Evolutionary conservation across 2,797 vertebrate species (phyloP), one percentile per base, ranked within the genome.

Genomic region (Muscicapa comitata): DNA sequence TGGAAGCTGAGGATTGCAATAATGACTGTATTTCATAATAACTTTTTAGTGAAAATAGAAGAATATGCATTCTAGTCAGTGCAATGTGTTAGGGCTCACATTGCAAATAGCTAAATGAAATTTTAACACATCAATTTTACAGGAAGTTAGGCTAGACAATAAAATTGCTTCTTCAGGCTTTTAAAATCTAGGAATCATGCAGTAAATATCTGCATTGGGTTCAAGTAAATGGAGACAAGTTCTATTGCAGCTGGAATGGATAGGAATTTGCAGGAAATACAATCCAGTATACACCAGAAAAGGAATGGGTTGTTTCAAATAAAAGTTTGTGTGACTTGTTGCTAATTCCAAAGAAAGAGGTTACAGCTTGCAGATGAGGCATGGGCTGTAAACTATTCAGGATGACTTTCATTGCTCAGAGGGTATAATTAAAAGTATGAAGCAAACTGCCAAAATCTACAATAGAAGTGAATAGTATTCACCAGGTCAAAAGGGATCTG

Each of bases 401-500:
- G 61, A 94, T 70, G 89, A 88, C 89, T 90, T 79, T 96, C 90
- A 90, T 92, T 92, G 86, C 79, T 86, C 43, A 86, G 85, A 91
- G 83, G 65, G 66, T 92, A 93, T 71, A 68, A 96, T 94, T 88
- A 94, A 96, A 96, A 95, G 65, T 94, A 95, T 81, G 93, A 91
- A 96, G 61, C 80, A 95, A 92, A 95, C 89, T 93, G 94, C 94
- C 96, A 97, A 93, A 95, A 84, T 90, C 92, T 95, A 89, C 94
- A 95, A 91, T 89, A 89, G 93, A 91, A 95, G 89, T 95, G 86
- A 93, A 83, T 68, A 91, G 86, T 58, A 79, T 91, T 94, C 85
- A 55, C 62, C 77, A 59, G 96, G 94, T 97, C 97, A 98, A 94
- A 96, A 96, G 92, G 92, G 90, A 96, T 87, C 75, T 96, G 94